Evolutionary conservation across 1,140 invertebrate genomes (phyloP).

Genomic region (Delia radicum): DNA sequence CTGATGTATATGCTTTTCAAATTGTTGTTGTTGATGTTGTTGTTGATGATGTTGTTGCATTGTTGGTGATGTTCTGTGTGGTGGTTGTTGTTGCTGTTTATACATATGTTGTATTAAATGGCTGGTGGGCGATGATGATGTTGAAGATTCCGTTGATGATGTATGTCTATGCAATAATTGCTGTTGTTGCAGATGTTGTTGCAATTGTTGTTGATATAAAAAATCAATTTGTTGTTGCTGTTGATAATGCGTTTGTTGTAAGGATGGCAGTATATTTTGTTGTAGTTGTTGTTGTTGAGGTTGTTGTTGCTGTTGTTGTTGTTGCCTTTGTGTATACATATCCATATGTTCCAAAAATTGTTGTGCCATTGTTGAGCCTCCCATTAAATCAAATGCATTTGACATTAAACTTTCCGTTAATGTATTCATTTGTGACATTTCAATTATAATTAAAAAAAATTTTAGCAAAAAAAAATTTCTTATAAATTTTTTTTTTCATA

Average conservation of each 20-base stretch:
- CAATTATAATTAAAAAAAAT: too few species aligned
- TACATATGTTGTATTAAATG: constrained; percentile 11
- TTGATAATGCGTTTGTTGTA: constrained; percentile 25
- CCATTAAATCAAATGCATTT: constrained; percentile 37
- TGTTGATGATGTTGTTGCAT: background rate
- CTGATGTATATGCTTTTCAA: too few species aligned
- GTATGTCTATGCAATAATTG: too few species aligned
- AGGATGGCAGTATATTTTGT: constrained; percentile 30
- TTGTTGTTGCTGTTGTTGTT: constrained; percentile 29
- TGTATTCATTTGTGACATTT: constrained; percentile 15
- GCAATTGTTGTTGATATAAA: background rate
- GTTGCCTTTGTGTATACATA: constrained; percentile 33
- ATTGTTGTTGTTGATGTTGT: background rate
- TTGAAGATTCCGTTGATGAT: background rate
- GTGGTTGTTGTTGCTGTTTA: constrained; percentile 31
- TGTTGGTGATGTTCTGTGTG: constrained; percentile 25
- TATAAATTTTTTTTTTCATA: background rate
- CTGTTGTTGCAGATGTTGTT: constrained; percentile 15
- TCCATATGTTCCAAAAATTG: constrained; percentile 42
- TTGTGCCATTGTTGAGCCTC: constrained; percentile 32
- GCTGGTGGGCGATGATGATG: constrained; percentile 5
- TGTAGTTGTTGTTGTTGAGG: constrained; percentile 1
- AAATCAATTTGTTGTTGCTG: constrained; percentile 34
- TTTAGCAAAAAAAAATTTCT: background rate
- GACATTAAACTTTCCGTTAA: constrained; percentile 41